Percentiles rank a stretch among this genome's conserved stretches.
These are phyloP conservation scores for Phaethon lepturus DNA, from an alignment of 2,113 vertebrate species.

Conservation along the genomic window DNA sequence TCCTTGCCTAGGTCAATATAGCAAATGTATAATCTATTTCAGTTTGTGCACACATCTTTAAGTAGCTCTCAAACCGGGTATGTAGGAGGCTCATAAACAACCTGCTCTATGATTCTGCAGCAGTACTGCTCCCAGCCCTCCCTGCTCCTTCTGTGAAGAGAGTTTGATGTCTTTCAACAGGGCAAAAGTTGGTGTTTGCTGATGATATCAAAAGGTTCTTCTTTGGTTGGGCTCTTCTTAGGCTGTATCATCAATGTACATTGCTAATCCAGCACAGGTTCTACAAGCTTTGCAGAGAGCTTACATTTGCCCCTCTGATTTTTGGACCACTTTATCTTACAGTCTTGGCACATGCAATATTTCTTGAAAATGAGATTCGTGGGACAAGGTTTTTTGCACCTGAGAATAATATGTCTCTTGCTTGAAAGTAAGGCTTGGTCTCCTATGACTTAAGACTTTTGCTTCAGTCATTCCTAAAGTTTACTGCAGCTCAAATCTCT, in stretches of 20 bases:
- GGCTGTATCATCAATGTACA: neutral
- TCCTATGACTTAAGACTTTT: neutral
- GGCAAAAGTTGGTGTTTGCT: neutral
- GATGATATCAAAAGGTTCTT: neutral
- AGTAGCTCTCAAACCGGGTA: neutral
- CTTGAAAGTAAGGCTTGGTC: neutral
- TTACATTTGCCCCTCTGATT: neutral
- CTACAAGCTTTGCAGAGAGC: neutral
- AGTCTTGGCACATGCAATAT: neutral
- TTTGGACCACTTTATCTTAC: neutral
- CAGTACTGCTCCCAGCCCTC: neutral
- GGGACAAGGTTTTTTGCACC: neutral
- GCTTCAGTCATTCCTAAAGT: neutral
- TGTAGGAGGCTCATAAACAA: neutral
- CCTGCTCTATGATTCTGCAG: neutral
- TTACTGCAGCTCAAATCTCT: neutral
- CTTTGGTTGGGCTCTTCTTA: neutral
- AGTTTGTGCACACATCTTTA: neutral
- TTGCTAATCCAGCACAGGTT: neutral
- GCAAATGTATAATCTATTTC: neutral
- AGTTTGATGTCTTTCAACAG: neutral
- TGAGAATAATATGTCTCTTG: neutral
- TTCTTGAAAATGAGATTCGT: neutral
- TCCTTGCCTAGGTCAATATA: constrained; percentile 14
- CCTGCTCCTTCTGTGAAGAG: neutral